Conservation (phyloP, 2,113 vertebrate species). For the Alosa alosa region DNA sequence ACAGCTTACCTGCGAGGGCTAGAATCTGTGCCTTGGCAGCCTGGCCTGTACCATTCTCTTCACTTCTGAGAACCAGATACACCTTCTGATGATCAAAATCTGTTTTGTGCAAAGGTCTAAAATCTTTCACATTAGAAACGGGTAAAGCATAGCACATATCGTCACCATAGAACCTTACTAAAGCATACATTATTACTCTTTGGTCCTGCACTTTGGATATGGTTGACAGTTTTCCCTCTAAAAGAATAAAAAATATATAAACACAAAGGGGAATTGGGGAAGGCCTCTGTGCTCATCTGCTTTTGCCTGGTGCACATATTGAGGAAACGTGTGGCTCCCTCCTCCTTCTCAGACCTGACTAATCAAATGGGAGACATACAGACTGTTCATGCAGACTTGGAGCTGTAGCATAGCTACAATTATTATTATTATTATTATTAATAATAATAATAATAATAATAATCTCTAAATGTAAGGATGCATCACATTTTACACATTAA, state of each 20-base stretch:
- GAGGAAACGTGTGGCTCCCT: slow-evolving; percentile 44
- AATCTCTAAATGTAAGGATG: too few relatives aligned
- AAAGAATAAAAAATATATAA: slow-evolving; percentile 76
- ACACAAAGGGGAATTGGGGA: slow-evolving; percentile 63
- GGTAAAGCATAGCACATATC: slow-evolving; percentile 92
- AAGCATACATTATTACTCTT: slow-evolving; percentile 88
- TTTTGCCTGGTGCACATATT: slow-evolving; percentile 73
- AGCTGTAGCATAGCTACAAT: neutral
- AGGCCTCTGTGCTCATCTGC: slow-evolving; percentile 79
- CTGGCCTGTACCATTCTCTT: slow-evolving; percentile 79
- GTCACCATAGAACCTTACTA: slow-evolving; percentile 94
- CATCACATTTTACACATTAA: too few relatives aligned
- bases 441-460: too few relatives aligned
- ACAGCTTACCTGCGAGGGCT: slow-evolving; percentile 91
- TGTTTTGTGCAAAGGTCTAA: slow-evolving; percentile 85
- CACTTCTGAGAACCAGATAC: slow-evolving; percentile 87
- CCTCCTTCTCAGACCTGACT: slow-evolving; percentile 51
- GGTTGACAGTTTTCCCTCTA: slow-evolving; percentile 73
- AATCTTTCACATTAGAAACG: slow-evolving; percentile 85
- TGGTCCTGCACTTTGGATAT: slow-evolving; percentile 75
- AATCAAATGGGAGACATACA: slow-evolving; percentile 49
- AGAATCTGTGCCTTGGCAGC: slow-evolving; percentile 91
- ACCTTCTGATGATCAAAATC: slow-evolving; percentile 98
- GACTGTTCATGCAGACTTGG: neutral
- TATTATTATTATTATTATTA: too few relatives aligned